Percentiles rank a stretch among this genome's conserved stretches.
These are phyloP conservation scores for Oryctolagus cuniculus DNA, from an alignment of 2,113 vertebrate species.

Conservation along the genomic window DNA sequence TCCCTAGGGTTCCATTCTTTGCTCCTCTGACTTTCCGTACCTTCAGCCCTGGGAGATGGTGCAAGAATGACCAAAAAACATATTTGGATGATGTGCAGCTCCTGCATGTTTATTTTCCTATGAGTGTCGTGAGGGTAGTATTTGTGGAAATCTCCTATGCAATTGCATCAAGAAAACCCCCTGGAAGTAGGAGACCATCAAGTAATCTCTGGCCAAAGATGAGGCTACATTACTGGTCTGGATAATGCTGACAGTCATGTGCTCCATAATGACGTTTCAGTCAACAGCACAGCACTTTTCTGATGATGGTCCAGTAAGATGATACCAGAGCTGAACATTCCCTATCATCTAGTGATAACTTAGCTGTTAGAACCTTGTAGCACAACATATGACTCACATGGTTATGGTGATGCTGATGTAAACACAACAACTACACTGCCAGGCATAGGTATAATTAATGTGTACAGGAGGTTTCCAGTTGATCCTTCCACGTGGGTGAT, in stretches of 20 bases:
- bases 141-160: not conserved
- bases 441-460: no score
- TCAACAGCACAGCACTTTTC: no score
- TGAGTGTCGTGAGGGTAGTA: fast-evolving
- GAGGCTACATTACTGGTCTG: not conserved
- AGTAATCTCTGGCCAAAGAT: not conserved
- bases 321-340: no score
- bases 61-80: not conserved
- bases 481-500: not conserved
- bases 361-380: no score
- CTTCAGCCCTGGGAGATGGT: not conserved
- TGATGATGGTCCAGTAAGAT: no score
- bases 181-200: not conserved
- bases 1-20: not conserved
- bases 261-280: no score
- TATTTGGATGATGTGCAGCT: not conserved
- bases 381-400: no score
- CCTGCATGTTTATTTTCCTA: not conserved
- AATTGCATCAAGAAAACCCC: not conserved
- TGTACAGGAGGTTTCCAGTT: not conserved
- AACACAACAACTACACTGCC: no score
- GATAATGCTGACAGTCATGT: no score
- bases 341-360: no score
- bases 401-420: no score
- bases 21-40: not conserved